Conservation (phyloP, 2,797 vertebrate genomes). For the Enteromius trimaculatus region DNA sequence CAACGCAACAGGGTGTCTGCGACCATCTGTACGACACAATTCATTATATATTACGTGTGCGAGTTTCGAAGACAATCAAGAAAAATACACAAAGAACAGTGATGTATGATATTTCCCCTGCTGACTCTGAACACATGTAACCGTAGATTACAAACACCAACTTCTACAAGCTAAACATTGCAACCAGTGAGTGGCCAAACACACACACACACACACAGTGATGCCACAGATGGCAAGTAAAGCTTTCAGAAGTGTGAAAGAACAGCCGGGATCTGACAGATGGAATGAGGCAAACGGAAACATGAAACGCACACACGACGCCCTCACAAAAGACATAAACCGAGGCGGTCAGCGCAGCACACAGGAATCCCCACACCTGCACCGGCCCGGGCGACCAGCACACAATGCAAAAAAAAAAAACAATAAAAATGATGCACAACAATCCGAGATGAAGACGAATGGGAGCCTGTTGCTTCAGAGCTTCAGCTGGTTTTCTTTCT, state of each 20-base stretch:
- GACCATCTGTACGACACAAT: neutral
- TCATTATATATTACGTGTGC: neutral
- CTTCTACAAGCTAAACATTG: slow-evolving; percentile 41
- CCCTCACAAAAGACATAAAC: slow-evolving; percentile 53
- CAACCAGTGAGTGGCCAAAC: slow-evolving; percentile 43
- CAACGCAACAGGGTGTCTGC: neutral
- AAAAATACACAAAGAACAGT: neutral
- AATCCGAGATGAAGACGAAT: neutral
- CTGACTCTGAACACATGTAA: slow-evolving; percentile 1
- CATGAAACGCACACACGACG: slow-evolving; percentile 43
- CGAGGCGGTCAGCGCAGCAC: slow-evolving; percentile 14
- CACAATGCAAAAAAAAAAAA: neutral
- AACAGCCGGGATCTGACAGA: slow-evolving; percentile 73
- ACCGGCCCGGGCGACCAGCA: neutral
- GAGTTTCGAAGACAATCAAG: neutral
- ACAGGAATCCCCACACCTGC: slow-evolving; percentile 11
- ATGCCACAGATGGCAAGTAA: slow-evolving; percentile 70
- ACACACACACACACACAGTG: slow-evolving; percentile 40
- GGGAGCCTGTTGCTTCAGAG: slow-evolving; percentile 68
- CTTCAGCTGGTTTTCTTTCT: slow-evolving; percentile 53
- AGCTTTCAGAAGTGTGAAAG: slow-evolving; percentile 71
- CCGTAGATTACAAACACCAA: slow-evolving; percentile 1
- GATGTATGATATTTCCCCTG: neutral
- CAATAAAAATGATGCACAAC: neutral
- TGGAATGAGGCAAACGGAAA: slow-evolving; percentile 68